phyloP scores from a whole-genome alignment of 2,888 invertebrate genomes.

The Muschampia plurimacula region DNA sequence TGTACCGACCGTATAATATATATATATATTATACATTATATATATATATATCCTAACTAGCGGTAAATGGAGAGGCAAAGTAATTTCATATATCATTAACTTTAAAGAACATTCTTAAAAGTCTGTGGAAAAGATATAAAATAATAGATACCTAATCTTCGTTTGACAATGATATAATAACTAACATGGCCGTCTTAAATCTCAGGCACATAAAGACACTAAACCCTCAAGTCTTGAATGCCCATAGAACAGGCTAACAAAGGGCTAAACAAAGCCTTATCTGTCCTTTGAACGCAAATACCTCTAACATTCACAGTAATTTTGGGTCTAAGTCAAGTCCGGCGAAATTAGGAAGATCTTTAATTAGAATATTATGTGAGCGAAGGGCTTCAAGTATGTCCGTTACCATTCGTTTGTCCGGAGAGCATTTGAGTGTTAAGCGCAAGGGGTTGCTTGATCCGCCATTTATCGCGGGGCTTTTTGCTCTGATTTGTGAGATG shows the following conservation, averaged over 20 bases:
- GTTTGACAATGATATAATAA: neutral
- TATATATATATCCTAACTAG: no score
- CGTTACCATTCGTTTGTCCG: constrained; percentile 10
- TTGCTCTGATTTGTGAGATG: constrained; percentile 57
- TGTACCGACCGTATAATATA: no score
- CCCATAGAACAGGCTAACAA: constrained; percentile 23
- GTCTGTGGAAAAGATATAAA: no score
- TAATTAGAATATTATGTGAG: constrained; percentile 54
- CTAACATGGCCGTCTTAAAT: neutral
- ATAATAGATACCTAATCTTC: neutral
- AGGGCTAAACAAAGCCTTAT: constrained; percentile 28
- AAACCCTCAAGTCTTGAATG: constrained; percentile 14
- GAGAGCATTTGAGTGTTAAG: constrained; percentile 48
- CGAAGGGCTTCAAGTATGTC: constrained; percentile 45
- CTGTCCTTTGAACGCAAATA: constrained; percentile 23
- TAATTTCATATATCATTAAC: no score
- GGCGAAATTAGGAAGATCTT: constrained; percentile 43
- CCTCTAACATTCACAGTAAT: constrained; percentile 22
- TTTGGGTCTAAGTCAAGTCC: constrained; percentile 7
- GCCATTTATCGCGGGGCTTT: constrained; percentile 55
- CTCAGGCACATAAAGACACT: neutral
- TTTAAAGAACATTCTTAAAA: no score
- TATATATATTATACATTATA: no score
- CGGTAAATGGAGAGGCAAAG: no score
- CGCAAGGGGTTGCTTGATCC: constrained; percentile 51